Percentiles rank a stretch among this genome's conserved stretches.
These are phyloP conservation scores for Gymnocypris eckloni DNA, from an alignment of 2,797 vertebrate species.

Conservation along the genomic window DNA sequence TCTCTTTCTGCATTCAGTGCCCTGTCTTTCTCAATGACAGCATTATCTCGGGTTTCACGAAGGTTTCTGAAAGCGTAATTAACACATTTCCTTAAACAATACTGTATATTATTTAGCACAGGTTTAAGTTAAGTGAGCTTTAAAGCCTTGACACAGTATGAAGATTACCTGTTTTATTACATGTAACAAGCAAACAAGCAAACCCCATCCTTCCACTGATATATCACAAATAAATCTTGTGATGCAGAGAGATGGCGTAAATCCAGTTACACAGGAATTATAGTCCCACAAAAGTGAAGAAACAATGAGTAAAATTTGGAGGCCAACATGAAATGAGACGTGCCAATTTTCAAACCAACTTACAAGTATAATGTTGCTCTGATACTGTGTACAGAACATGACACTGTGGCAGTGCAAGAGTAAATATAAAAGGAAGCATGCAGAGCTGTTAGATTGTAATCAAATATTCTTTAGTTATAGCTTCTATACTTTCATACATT, in stretches of 20 bases:
- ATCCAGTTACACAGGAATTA: background rate
- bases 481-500: background rate
- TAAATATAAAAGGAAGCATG: background rate
- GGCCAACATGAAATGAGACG: background rate
- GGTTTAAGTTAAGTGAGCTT: background rate
- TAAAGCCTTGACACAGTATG: background rate
- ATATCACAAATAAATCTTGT: background rate
- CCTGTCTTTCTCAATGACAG: slow-evolving; percentile 90
- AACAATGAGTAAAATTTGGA: background rate
- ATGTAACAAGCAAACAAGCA: background rate
- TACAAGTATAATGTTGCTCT: background rate
- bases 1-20: slow-evolving; percentile 86
- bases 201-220: background rate
- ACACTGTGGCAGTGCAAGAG: background rate
- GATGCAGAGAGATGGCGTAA: background rate
- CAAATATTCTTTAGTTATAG: background rate
- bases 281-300: background rate
- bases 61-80: slow-evolving; percentile 81
- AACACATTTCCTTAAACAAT: slow-evolving; percentile 27
- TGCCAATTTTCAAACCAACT: background rate
- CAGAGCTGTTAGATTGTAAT: background rate
- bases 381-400: background rate
- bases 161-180: background rate
- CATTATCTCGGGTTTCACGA: slow-evolving; percentile 92
- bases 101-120: background rate